A percentile compares a stretch with the other conserved stretches of the same genome.
These are phyloP conservation scores for Cebus imitator DNA, from an alignment of 2,113 vertebrate species.

Conservation along the genomic window DNA sequence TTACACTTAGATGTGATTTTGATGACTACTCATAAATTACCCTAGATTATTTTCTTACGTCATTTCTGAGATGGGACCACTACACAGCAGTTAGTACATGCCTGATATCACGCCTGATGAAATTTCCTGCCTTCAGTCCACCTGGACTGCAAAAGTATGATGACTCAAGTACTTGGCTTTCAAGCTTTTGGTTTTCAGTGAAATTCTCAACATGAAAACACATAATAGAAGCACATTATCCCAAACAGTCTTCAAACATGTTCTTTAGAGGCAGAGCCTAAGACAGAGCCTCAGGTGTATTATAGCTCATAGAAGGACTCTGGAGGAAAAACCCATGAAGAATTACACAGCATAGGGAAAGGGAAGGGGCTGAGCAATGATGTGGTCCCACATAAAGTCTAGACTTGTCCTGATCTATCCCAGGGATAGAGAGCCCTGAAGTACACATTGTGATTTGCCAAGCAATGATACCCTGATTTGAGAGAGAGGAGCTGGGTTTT, in stretches of 20 bases:
- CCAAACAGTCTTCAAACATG: not conserved
- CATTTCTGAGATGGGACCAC: not conserved
- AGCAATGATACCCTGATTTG: not conserved
- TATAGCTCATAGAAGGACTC: no score
- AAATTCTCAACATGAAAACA: not conserved
- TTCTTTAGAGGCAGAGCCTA: not conserved
- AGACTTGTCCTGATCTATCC: not conserved
- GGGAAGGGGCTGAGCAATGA: not conserved
- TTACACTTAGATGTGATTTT: not conserved
- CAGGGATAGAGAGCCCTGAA: not conserved
- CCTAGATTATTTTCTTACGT: not conserved
- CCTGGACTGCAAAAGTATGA: not conserved
- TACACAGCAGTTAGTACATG: not conserved
- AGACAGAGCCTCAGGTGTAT: not conserved
- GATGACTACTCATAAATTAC: not conserved
- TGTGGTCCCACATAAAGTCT: not conserved
- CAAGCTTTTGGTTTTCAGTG: not conserved
- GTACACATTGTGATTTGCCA: not conserved
- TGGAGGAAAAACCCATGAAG: not conserved
- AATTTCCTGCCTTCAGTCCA: not conserved
- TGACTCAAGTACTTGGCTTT: not conserved
- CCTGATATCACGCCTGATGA: not conserved
- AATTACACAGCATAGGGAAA: not conserved
- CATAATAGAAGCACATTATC: not conserved
- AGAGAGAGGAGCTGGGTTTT: not conserved